A percentile compares a stretch with the other conserved stretches of the same genome.
Evolutionary conservation across 2,797 vertebrate species (phyloP).

Genomic region (Melanotaenia nigrans): DNA sequence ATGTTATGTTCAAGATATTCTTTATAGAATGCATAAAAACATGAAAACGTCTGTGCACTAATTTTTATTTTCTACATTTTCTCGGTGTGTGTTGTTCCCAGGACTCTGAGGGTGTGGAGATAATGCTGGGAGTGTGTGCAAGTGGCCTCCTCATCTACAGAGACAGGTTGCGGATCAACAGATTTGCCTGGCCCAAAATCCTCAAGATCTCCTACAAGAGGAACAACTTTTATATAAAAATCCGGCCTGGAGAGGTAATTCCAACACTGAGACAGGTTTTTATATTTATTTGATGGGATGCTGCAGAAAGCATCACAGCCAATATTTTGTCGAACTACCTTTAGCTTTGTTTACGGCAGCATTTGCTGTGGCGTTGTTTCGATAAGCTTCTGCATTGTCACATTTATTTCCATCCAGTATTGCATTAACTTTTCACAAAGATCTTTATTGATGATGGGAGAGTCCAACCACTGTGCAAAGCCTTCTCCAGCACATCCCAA

Average conservation of each 20-base stretch:
- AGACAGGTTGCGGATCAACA: constrained; percentile 95
- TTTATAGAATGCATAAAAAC: background rate
- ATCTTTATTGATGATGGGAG: no score
- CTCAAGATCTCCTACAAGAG: constrained; percentile 99
- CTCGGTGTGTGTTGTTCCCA: constrained; percentile 68
- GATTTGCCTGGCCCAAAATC: constrained; percentile 99
- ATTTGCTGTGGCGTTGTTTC: no score
- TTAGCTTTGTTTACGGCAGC: no score
- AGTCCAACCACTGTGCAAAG: no score
- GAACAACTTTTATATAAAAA: constrained; percentile 99
- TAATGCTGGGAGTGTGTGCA: constrained; percentile 97
- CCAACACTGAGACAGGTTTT: background rate
- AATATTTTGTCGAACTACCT: no score
- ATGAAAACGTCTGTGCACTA: no score
- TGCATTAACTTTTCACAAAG: no score
- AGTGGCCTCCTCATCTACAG: constrained; percentile 97
- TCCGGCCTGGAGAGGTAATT: constrained; percentile 94
- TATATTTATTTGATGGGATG: background rate
- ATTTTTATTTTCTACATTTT: background rate
- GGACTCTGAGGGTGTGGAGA: constrained; percentile 98
- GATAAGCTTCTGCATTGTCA: no score
- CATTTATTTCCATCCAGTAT: no score
- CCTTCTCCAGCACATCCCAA: no score
- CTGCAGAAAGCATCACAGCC: background rate
- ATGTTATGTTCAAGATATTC: constrained; percentile 6